Conservation (phyloP, 30 jellyfish, hydroid and myxozoan genomes). For the Turritopsis dohrnii region DNA sequence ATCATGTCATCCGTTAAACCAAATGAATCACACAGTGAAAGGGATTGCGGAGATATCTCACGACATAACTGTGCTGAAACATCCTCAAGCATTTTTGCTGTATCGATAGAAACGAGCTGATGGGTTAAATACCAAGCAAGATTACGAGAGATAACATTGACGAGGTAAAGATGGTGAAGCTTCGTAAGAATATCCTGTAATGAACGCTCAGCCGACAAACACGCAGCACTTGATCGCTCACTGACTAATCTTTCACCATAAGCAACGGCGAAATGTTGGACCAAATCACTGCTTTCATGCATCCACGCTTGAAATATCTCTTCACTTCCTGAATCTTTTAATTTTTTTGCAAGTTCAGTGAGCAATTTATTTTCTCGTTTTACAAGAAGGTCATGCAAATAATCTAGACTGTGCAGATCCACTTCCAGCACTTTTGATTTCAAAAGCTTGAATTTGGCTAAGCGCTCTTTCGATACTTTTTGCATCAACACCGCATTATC, state of each 20-base stretch:
- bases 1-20: slow-evolving; percentile 78
- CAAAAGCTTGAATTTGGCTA: slow-evolving; percentile 53
- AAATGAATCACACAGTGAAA: slow-evolving; percentile 70
- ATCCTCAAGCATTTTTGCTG: slow-evolving; percentile 42
- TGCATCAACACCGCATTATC: slow-evolving; percentile 89
- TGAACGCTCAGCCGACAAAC: slow-evolving; percentile 56
- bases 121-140: slow-evolving; percentile 73
- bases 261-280: slow-evolving; percentile 68
- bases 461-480: slow-evolving; percentile 84
- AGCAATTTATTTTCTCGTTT: slow-evolving; percentile 68
- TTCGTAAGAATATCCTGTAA: slow-evolving; percentile 45
- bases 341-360: slow-evolving; percentile 55
- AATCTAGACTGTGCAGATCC: slow-evolving; percentile 41
- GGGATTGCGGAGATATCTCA: slow-evolving; percentile 61
- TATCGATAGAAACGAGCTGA: slow-evolving; percentile 46
- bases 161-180: slow-evolving; percentile 46
- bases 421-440: slow-evolving; percentile 47
- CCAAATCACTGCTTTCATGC: slow-evolving; percentile 78
- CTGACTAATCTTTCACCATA: slow-evolving; percentile 78
- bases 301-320: slow-evolving; percentile 77
- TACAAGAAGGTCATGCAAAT: slow-evolving; percentile 62
- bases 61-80: slow-evolving; percentile 55
- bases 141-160: slow-evolving; percentile 48
- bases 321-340: slow-evolving; percentile 63
- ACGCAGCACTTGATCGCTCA: slow-evolving; percentile 48